Evolutionary conservation across 2,888 invertebrate species (phyloP).

Genomic region (Ethmia dodecea): DNA sequence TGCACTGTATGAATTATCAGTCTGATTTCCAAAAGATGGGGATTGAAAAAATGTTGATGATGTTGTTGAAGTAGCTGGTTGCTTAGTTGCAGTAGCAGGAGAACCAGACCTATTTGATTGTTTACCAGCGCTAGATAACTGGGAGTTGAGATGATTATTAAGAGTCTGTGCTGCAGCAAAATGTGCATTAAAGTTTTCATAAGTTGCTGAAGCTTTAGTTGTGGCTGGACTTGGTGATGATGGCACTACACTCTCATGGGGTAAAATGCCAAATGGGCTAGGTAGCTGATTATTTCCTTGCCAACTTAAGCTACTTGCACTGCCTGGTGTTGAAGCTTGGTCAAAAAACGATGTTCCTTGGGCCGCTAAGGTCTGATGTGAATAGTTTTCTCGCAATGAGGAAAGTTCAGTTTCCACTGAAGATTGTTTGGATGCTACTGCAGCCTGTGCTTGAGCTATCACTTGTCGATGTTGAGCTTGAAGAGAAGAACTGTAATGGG

Average conservation of each 20-base stretch:
- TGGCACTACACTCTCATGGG: slow-evolving; percentile 86
- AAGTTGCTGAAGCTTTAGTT: slow-evolving; percentile 76
- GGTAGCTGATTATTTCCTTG: slow-evolving; percentile 84
- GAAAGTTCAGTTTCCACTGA: slow-evolving; percentile 77
- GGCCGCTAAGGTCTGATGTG: slow-evolving; percentile 75
- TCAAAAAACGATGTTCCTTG: slow-evolving; percentile 83
- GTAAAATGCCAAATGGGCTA: slow-evolving; percentile 87
- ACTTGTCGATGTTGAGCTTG: slow-evolving; percentile 84
- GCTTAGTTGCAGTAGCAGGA: slow-evolving; percentile 70
- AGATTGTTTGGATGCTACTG: slow-evolving; percentile 75
- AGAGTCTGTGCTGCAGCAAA: slow-evolving; percentile 81
- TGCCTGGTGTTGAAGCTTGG: slow-evolving; percentile 75
- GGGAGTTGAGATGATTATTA: slow-evolving; percentile 81
- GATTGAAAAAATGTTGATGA: slow-evolving; percentile 81
- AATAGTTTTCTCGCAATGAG: slow-evolving; percentile 78
- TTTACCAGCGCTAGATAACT: slow-evolving; percentile 76
- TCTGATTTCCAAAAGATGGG: slow-evolving; percentile 78
- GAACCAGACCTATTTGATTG: slow-evolving; percentile 77
- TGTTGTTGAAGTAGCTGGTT: slow-evolving; percentile 70
- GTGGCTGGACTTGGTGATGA: slow-evolving; percentile 79
- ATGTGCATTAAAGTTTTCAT: slow-evolving; percentile 85
- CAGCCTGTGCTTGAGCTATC: slow-evolving; percentile 74
- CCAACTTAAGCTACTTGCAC: slow-evolving; percentile 80
- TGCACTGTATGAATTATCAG: slow-evolving; percentile 75
- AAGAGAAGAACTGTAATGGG: slow-evolving; percentile 82